Evolutionary conservation across 1,140 invertebrate species (phyloP).

Genomic region (Bombus sibiricus): DNA sequence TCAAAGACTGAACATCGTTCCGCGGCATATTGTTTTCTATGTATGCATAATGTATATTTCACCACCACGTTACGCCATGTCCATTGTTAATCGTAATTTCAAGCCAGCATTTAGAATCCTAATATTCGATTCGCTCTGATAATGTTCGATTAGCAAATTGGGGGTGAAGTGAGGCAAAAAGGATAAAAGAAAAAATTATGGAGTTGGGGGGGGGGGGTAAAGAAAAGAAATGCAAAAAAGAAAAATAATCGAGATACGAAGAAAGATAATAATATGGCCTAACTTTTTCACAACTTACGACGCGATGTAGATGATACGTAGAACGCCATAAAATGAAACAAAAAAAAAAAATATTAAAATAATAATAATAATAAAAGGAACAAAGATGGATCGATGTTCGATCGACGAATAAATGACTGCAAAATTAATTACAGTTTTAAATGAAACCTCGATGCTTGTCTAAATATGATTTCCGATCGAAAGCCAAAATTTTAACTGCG

Average conservation of each 20-base stretch:
- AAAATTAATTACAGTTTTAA: conserved; percentile 25
- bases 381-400: conserved; percentile 52
- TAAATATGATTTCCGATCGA: conserved; percentile 50
- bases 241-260: not conserved
- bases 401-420: conserved; percentile 54
- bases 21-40: conserved; percentile 22
- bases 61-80: not conserved
- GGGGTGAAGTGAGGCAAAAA: not conserved
- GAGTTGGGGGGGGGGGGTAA: accelerated
- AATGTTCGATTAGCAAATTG: not conserved
- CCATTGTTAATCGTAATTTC: conserved; percentile 36
- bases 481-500: conserved; percentile 58
- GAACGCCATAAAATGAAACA: not conserved
- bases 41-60: not conserved
- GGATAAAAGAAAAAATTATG: not conserved
- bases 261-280: conserved; percentile 52
- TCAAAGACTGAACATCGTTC: conserved; percentile 56
- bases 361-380: not conserved
- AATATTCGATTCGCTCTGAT: not conserved
- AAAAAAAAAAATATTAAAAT: not conserved
- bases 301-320: conserved; percentile 25
- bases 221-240: too few species aligned
- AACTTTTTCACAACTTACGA: conserved; percentile 56
- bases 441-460: conserved; percentile 61
- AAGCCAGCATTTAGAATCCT: not conserved